Evolutionary conservation across 2,113 vertebrate genomes (phyloP).

Genomic region (Heterochromis multidens): DNA sequence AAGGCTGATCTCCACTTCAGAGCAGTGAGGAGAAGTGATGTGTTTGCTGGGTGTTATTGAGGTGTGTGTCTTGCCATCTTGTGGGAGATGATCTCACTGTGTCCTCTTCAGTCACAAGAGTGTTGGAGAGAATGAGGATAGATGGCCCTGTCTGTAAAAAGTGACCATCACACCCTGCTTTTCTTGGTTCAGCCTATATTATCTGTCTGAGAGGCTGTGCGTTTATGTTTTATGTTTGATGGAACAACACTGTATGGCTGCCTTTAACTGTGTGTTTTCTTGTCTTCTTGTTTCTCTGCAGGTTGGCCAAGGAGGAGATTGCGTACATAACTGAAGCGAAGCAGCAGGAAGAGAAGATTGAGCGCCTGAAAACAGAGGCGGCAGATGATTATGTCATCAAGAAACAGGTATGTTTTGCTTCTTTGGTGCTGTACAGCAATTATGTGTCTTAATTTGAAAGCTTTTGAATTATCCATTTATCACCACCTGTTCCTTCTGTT

Average conservation of each 20-base stretch:
- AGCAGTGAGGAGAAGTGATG: slow-evolving; percentile 27
- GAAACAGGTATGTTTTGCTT: slow-evolving; percentile 80
- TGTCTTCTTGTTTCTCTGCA: slow-evolving; percentile 55
- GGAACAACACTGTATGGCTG: slow-evolving; percentile 16
- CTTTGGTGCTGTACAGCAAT: neutral
- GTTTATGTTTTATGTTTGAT: slow-evolving; percentile 33
- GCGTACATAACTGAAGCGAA: slow-evolving; percentile 90
- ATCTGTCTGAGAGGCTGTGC: neutral
- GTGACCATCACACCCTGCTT: slow-evolving; percentile 55
- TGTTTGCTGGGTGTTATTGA: slow-evolving; percentile 37
- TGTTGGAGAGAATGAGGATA: slow-evolving; percentile 37
- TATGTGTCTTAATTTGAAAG: neutral
- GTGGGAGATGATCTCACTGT: slow-evolving; percentile 59
- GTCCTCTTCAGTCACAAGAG: slow-evolving; percentile 43
- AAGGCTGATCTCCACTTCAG: neutral
- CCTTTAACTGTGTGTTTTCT: neutral
- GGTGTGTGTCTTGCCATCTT: slow-evolving; percentile 51
- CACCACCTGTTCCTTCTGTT: neutral
- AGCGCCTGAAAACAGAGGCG: slow-evolving; percentile 86
- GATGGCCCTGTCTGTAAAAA: slow-evolving; percentile 44
- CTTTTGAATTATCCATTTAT: neutral
- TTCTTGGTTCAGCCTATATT: slow-evolving; percentile 22
- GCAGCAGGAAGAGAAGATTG: slow-evolving; percentile 91
- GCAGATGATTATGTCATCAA: slow-evolving; percentile 88
- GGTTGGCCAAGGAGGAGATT: slow-evolving; percentile 89